These are phyloP conservation scores for Mythimna loreyi DNA, from an alignment of 2,888 invertebrate genomes.

Conservation along the genomic window DNA sequence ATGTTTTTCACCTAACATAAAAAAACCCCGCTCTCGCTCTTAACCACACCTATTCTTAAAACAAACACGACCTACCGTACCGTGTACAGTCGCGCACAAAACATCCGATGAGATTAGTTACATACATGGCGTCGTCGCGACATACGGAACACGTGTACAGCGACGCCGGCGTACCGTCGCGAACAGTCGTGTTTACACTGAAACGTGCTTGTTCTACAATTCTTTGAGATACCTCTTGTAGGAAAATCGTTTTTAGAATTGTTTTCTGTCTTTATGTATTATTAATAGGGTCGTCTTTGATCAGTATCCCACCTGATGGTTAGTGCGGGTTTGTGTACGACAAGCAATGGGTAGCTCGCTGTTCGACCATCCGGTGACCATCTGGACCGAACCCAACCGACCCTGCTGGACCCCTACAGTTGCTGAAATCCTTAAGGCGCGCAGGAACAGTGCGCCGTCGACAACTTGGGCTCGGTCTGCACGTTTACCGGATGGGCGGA, in stretches of 20 bases:
- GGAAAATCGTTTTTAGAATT: constrained; percentile 3
- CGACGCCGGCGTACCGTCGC: constrained; percentile 16
- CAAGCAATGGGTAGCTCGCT: no score
- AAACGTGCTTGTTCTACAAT: constrained; percentile 8
- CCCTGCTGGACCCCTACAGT: no score
- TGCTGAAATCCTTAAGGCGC: no score
- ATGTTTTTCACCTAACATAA: no score
- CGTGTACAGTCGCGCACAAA: constrained; percentile 42
- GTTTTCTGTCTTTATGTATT: neutral
- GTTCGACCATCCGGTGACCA: no score
- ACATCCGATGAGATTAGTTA: constrained; percentile 50
- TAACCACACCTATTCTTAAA: constrained; percentile 3
- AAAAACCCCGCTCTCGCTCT: constrained; percentile 17
- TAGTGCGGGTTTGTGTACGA: no score
- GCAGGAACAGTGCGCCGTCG: no score
- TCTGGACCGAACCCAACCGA: no score
- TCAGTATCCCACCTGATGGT: no score
- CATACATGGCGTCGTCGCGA: constrained; percentile 23
- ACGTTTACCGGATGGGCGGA: no score
- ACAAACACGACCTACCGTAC: constrained; percentile 32
- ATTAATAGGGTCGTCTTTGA: no score
- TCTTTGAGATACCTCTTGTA: constrained; percentile 14
- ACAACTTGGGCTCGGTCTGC: no score
- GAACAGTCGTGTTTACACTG: constrained; percentile 36
- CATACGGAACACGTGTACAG: constrained; percentile 39